A percentile compares a stretch with the other conserved stretches of the same genome.
Evolutionary conservation across 2,888 invertebrate species (phyloP).

Genomic region (Tubiluchus corallicola): DNA sequence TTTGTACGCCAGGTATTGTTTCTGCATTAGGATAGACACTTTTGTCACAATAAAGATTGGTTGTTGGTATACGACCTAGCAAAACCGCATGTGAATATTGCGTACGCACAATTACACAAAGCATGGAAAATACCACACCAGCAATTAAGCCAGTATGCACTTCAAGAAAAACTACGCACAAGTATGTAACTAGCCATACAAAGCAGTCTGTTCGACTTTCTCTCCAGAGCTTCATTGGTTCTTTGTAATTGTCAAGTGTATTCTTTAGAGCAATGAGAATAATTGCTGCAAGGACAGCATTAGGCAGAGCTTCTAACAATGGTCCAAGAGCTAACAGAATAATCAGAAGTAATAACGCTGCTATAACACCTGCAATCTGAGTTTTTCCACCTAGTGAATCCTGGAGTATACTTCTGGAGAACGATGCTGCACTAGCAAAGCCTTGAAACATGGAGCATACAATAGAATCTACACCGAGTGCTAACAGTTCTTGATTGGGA

Average conservation of each 20-base stretch:
- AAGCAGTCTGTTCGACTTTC: slow-evolving; percentile 50
- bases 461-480: slow-evolving; percentile 44
- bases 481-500: slow-evolving; percentile 30
- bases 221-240: slow-evolving; percentile 49
- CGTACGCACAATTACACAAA: slow-evolving; percentile 47
- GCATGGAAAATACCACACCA: slow-evolving; percentile 50
- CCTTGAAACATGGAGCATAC: slow-evolving; percentile 38
- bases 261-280: slow-evolving; percentile 31
- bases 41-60: too few relatives aligned
- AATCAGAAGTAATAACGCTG: slow-evolving; percentile 49
- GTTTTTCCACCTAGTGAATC: slow-evolving; percentile 69
- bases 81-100: too few relatives aligned
- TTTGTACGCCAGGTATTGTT: slow-evolving; percentile 30
- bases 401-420: slow-evolving; percentile 45
- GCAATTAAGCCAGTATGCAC: slow-evolving; percentile 60
- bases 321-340: slow-evolving; percentile 73
- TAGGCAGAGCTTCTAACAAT: slow-evolving; percentile 64
- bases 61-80: too few relatives aligned
- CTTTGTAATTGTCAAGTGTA: slow-evolving; percentile 42
- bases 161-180: slow-evolving; percentile 51
- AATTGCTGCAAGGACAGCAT: too few relatives aligned
- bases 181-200: slow-evolving; percentile 61
- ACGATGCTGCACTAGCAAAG: slow-evolving; percentile 32
- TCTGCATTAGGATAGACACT: too few relatives aligned
- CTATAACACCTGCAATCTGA: slow-evolving; percentile 56